These are phyloP conservation scores for Brachyalestes nurse DNA, from an alignment of 2,797 vertebrate genomes.

Conservation along the genomic window DNA sequence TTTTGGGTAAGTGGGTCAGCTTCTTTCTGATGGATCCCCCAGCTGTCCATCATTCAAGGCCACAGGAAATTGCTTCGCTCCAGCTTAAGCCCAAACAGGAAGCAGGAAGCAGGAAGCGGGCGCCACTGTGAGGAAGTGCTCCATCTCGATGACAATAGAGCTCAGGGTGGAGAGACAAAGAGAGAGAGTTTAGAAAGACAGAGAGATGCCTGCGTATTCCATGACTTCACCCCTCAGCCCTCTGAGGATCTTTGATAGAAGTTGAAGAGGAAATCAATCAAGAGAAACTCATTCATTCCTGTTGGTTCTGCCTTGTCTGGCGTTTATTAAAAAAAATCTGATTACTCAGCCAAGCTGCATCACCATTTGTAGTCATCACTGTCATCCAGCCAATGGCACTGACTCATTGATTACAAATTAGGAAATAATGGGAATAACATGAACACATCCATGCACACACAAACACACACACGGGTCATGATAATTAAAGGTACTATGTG, in stretches of 20 bases:
- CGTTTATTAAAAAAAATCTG: conserved; percentile 31
- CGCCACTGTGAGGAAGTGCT: conserved; percentile 68
- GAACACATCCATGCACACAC: neutral
- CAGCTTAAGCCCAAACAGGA: conserved; percentile 77
- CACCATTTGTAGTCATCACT: conserved; percentile 30
- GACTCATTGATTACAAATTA: conserved; percentile 34
- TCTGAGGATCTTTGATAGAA: conserved; percentile 21
- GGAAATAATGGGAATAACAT: conserved; percentile 17
- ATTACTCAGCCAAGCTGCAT: conserved; percentile 5
- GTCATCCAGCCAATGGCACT: conserved; percentile 21
- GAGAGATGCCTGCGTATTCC: conserved; percentile 15
- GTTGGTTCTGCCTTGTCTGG: neutral
- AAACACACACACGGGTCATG: no score
- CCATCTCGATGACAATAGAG: conserved; percentile 73
- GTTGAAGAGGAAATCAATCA: conserved; percentile 27
- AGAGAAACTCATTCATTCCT: conserved; percentile 9
- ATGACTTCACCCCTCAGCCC: neutral
- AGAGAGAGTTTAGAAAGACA: conserved; percentile 32
- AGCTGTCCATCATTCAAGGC: conserved; percentile 65
- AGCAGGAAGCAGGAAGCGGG: conserved; percentile 73
- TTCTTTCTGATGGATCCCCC: conserved; percentile 60
- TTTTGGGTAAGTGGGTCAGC: conserved; percentile 58
- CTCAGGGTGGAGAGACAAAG: conserved; percentile 42
- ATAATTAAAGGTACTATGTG: neutral
- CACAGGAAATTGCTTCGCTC: conserved; percentile 73